phyloP scores from a whole-genome alignment of 2,797 vertebrate species.

The Enteromius treurensis region DNA sequence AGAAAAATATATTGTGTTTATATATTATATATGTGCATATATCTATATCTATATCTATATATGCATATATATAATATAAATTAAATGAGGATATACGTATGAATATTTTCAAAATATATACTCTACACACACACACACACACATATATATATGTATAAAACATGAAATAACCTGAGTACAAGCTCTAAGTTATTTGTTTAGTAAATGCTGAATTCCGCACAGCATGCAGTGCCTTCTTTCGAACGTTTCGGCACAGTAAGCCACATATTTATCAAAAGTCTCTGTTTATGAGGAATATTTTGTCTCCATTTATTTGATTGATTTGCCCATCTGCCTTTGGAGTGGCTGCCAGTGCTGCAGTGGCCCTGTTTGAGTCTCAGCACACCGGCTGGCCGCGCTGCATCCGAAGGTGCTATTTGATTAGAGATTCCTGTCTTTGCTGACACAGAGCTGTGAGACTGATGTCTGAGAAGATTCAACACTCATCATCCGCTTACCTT shows the following conservation, averaged over 20 bases:
- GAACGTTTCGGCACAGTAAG: background rate
- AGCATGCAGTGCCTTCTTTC: background rate
- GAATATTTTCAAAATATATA: too few relatives aligned
- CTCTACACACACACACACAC: too few relatives aligned
- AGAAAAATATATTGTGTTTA: too few relatives aligned
- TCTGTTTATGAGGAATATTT: conserved; percentile 14
- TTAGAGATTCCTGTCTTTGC: conserved; percentile 22
- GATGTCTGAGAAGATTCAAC: conserved; percentile 29
- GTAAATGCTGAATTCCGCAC: background rate
- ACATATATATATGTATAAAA: background rate
- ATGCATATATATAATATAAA: too few relatives aligned
- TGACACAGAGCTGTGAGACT: conserved; percentile 20
- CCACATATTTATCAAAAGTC: conserved; percentile 29
- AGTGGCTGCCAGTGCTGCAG: conserved; percentile 4
- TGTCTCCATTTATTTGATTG: conserved; percentile 33
- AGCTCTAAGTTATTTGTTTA: background rate
- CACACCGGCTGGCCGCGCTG: conserved; percentile 1
- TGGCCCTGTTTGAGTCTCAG: background rate
- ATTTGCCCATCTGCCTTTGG: conserved; percentile 17
- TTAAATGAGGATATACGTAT: too few relatives aligned
- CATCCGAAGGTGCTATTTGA: conserved; percentile 24
- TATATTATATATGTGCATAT: too few relatives aligned
- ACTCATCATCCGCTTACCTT: conserved; percentile 33
- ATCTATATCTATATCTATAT: too few relatives aligned
- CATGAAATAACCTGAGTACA: background rate